These are phyloP conservation scores for Odocoileus virginianus DNA, from an alignment of 2,113 vertebrate genomes.

Conservation along the genomic window DNA sequence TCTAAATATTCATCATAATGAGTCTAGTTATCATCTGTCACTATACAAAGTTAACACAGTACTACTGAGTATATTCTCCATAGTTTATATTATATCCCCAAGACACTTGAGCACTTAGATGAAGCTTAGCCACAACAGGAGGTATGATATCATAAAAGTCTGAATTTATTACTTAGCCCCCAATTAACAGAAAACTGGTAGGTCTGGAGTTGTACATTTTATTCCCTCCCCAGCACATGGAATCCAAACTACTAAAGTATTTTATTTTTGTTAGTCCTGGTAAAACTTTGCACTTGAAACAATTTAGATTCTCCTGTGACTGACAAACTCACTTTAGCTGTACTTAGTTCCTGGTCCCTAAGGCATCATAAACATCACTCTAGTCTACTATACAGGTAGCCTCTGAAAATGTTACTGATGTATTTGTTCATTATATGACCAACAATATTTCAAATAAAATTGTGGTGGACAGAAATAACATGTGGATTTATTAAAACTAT, in stretches of 20 bases:
- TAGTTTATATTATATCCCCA: not conserved
- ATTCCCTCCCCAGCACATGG: not conserved
- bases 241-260: not conserved
- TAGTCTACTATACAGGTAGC: not conserved
- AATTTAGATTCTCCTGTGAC: not conserved
- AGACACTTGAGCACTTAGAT: not conserved
- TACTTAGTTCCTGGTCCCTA: slow-evolving; percentile 24
- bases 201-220: not conserved
- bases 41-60: not conserved
- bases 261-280: slow-evolving; percentile 23
- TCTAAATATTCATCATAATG: not conserved
- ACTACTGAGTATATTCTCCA: not conserved
- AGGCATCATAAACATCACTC: slow-evolving; percentile 6
- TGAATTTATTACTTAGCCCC: not conserved
- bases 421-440: slow-evolving; percentile 50
- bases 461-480: slow-evolving; percentile 5
- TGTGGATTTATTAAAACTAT: slow-evolving; percentile 53
- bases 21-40: not conserved
- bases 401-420: slow-evolving; percentile 42
- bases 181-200: not conserved
- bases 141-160: not conserved
- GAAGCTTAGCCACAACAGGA: not conserved
- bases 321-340: not conserved
- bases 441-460: slow-evolving; percentile 56
- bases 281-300: not conserved